Base-by-base conservation (phyloP, 2,888 invertebrate genomes). In the Spicauda simplicius region DNA sequence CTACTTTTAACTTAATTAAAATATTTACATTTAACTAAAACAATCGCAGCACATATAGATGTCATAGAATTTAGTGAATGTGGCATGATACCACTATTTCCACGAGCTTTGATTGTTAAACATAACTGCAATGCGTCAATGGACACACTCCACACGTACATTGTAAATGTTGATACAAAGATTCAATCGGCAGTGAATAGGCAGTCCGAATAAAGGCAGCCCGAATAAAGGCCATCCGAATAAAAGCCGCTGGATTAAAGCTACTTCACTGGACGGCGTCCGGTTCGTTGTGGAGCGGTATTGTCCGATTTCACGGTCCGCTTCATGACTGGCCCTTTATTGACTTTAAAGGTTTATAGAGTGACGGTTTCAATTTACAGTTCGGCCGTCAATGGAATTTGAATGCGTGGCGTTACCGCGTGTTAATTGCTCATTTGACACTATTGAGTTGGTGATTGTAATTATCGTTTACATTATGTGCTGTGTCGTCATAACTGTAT, bases 291-390 rank as follows among this genome's bases (percentile, higher is more conserved):
- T 78, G 78, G 79, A 77, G 79, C 78, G 78, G 81, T 77, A 82
- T 84, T 85, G 82, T 82, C 74, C 77, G 80, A 80, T 84, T 86
- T 88, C 80, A 85, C 81, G 83, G 81, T 77, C 72, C 78, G 74
- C 77, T 76, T 82, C 83, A 85, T 81, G 81, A 83, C 81, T 83
- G 85, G 80, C 75, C 73, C 76, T 85, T 86, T 88, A 89, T 91
- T 86, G 87, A 88, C 87, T 87, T 86, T 84, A 82, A 86, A 84
- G 82, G 85, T 87, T 87, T 85, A 87, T 85, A 75, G 81, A 86
- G 83, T 81, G 80, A 82, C 80, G 80, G 82, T 85, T 87, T 79
- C 85, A 84, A 86, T 88, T 85, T 87, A 84, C 79, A 77, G 76
- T 56, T 69, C 74, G 70, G 72, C 33, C 66, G 70, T 70, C 77